Base-by-base conservation (phyloP, 2,113 vertebrate genomes). In the Amblyopsis rosae region DNA sequence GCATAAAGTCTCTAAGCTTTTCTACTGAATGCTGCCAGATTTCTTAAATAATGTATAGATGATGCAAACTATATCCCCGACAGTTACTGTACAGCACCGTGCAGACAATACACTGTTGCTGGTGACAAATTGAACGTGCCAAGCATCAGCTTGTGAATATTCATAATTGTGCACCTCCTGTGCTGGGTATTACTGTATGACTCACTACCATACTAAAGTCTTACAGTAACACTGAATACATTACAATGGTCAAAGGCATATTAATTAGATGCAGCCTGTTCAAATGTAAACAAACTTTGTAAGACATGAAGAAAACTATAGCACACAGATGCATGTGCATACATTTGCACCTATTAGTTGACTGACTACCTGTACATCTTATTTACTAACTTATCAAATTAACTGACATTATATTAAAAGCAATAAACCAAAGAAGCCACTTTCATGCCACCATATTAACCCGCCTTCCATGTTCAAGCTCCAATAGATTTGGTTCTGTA, bases 121-220 rank as follows among this genome's bases (percentile, higher is more conserved):
- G 55, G 72, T 66, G 64, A 70, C 60, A 80, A 58, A 80, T 73
- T 67, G 62, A 73, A 68, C 64, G 70, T 3, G 50, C 65, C 19
- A 46, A 76, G 73, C 65, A 59, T 53, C 70, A 16, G 11, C 55
- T 74, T 70, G 84, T 88, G 62, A 87, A 81, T 83, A 88, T 87
- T 80, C 73, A 90, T 69, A 12, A 55, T 7, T 47, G 57, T 56
- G 45, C 51, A 78, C 72, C 81, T 79, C 73, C 79, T 77, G 68
- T 15, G 13, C 64, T 70, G 62, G 66, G 56, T 70, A 73, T 59
- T 48, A 26, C 1, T 26, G 26, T 26, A 69, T 83, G 76, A 82
- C 60, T 80, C 67, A 62, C 48, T 11, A 16, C 58, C 26, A 80
- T 11, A 16, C 58, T 19, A 80, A 80, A 66, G 67, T 75, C 76